Conservation (phyloP, 2,113 vertebrate species). For the Pygathrix nemaeus region DNA sequence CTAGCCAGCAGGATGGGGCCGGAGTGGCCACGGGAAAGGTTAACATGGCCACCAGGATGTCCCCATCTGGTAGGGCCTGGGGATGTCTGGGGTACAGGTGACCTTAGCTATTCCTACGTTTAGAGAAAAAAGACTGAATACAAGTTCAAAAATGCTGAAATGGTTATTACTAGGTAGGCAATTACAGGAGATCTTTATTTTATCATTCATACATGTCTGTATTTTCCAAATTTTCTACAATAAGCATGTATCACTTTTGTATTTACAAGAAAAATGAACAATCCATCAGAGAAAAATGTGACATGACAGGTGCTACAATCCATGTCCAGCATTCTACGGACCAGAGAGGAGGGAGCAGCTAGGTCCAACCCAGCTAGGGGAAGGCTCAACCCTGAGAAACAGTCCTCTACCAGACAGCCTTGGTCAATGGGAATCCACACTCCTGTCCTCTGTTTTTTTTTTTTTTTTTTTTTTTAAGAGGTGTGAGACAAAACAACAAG, state of each 20-base stretch:
- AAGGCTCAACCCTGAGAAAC: neutral
- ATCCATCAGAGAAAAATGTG: neutral
- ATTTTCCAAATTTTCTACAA: neutral
- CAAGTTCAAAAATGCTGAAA: neutral
- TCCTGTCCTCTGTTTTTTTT: neutral
- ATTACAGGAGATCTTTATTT: neutral
- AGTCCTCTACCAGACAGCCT: neutral
- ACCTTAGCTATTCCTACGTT: neutral
- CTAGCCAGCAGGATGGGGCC: neutral
- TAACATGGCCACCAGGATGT: neutral
- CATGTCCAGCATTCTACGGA: accelerated
- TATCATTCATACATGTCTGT: neutral
- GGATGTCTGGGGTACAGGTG: too few relatives aligned
- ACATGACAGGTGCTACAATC: neutral
- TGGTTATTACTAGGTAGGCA: neutral
- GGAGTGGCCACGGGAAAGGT: neutral
- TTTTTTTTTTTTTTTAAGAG: neutral
- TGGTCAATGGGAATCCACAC: neutral
- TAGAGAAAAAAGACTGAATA: neutral
- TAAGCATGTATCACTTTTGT: neutral
- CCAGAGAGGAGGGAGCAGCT: neutral
- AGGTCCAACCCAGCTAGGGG: neutral
- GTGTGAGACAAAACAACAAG: neutral
- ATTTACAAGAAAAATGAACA: neutral
- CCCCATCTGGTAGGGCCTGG: neutral